Percentiles rank a stretch among this genome's conserved stretches.
Conservation (phyloP, 2,888 invertebrate species). For the Lampropteryx suffumata region DNA sequence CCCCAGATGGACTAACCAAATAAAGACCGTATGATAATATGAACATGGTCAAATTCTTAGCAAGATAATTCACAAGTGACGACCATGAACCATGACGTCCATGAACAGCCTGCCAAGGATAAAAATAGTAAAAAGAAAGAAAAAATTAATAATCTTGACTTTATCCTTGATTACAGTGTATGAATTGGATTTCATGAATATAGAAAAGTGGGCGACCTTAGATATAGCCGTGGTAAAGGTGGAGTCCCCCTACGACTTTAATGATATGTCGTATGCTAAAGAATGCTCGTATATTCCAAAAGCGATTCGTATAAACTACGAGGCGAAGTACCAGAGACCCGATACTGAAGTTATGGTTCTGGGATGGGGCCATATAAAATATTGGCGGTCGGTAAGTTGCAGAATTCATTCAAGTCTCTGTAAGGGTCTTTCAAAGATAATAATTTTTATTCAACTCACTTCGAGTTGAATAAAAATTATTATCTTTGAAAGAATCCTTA, state of each 20-base stretch:
- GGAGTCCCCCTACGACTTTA: constrained; percentile 44
- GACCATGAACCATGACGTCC: no score
- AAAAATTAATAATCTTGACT: no score
- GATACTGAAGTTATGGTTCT: constrained; percentile 38
- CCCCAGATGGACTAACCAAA: no score
- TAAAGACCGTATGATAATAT: no score
- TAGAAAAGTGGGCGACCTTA: constrained; percentile 50
- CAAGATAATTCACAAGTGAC: no score
- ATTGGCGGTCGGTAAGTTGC: constrained; percentile 38
- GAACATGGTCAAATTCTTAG: no score
- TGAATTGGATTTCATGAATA: constrained; percentile 37
- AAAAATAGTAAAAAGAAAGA: no score
- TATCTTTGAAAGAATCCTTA: not conserved
- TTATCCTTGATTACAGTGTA: not conserved
- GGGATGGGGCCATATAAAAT: constrained; percentile 46
- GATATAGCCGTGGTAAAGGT: constrained; percentile 56
- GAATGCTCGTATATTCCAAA: constrained; percentile 44
- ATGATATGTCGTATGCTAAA: constrained; percentile 18
- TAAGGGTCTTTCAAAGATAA: not conserved
- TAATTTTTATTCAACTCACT: no score
- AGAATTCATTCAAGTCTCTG: not conserved
- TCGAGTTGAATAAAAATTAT: no score
- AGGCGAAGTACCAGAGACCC: constrained; percentile 34
- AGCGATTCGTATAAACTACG: constrained; percentile 43
- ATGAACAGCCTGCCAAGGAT: no score